These are phyloP conservation scores for Bombylius discolor DNA, from an alignment of 2,888 invertebrate genomes.

Conservation along the genomic window DNA sequence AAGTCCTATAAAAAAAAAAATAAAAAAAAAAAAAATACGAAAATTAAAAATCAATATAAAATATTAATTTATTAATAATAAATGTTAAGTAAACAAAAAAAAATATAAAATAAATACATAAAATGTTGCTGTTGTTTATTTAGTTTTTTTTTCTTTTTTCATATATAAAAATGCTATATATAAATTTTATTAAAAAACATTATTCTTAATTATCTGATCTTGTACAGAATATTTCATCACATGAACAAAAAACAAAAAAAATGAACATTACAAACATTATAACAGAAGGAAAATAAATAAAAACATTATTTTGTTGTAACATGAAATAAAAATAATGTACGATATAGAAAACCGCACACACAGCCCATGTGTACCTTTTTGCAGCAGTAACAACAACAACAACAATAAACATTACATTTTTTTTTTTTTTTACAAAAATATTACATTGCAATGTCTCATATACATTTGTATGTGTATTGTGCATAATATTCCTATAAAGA, in stretches of 20 bases:
- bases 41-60: neutral
- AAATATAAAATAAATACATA: no score
- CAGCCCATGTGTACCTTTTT: neutral
- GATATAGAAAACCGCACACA: neutral
- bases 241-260: neutral
- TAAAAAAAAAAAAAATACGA: neutral
- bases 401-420: no score
- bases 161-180: neutral
- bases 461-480: no score
- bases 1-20: neutral
- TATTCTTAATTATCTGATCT: conserved; percentile 3
- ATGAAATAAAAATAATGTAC: no score
- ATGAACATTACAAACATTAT: neutral
- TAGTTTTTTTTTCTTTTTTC: no score
- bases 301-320: neutral
- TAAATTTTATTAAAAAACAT: neutral
- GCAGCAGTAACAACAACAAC: no score
- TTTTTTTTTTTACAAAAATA: no score
- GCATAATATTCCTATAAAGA: no score
- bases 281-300: no score
- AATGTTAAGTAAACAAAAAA: no score
- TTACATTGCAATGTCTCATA: no score
- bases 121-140: no score
- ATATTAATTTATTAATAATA: neutral
- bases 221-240: conserved; percentile 2